These are phyloP conservation scores for Oscheius onirici DNA, from an alignment of 2,888 invertebrate genomes.

Conservation along the genomic window DNA sequence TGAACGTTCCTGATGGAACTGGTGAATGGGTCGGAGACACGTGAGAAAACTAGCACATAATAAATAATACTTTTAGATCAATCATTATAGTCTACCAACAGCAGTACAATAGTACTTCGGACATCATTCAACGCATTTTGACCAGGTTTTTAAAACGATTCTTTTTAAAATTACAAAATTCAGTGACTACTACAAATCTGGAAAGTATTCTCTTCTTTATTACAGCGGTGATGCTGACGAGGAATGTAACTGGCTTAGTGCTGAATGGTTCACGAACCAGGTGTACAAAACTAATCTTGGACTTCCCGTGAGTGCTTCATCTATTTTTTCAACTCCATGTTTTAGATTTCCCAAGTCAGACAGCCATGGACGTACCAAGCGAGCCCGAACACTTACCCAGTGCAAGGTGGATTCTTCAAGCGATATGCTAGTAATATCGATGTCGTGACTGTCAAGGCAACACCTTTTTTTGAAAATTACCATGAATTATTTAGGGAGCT, in stretches of 20 bases:
- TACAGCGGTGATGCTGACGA: slow-evolving; percentile 51
- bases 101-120: slow-evolving; percentile 37
- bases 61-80: slow-evolving; percentile 42
- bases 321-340: neutral
- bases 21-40: slow-evolving; percentile 31
- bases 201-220: slow-evolving; percentile 39
- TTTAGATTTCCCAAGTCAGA: slow-evolving; percentile 17
- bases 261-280: slow-evolving; percentile 42
- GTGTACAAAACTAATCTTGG: slow-evolving; percentile 15
- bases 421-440: slow-evolving; percentile 38
- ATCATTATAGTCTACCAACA: slow-evolving; percentile 48
- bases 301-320: neutral
- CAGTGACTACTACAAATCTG: slow-evolving; percentile 24
- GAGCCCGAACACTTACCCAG: slow-evolving; percentile 1
- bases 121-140: slow-evolving; percentile 37
- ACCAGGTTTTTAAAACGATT: slow-evolving; percentile 28
- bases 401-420: slow-evolving; percentile 43
- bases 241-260: slow-evolving; percentile 51
- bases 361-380: slow-evolving; percentile 42
- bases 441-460: slow-evolving; percentile 47
- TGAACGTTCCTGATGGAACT: slow-evolving; percentile 56
- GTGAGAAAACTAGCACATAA: neutral
- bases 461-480: neutral
- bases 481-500: slow-evolving; percentile 31
- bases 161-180: neutral